Conservation (phyloP, 2,797 vertebrate genomes). For the Mycteria americana region DNA sequence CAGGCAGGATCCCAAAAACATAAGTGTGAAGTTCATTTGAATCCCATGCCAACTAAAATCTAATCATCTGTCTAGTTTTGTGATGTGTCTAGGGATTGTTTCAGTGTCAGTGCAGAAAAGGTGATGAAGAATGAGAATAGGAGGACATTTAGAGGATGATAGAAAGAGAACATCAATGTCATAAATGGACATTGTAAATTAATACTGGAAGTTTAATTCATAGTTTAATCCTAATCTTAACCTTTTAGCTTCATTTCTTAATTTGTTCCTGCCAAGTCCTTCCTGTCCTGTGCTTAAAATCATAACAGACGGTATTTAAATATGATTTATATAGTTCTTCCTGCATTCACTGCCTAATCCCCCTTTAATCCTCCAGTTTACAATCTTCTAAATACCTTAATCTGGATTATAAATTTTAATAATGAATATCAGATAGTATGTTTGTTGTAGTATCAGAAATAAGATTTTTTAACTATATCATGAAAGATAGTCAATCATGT, state of each 20-base stretch:
- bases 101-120: background rate
- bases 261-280: background rate
- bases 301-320: background rate
- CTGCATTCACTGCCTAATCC: background rate
- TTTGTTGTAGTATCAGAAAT: background rate
- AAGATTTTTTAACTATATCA: background rate
- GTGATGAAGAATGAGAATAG: background rate
- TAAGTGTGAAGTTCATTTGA: constrained; percentile 38
- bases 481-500: background rate
- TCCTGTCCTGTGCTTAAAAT: background rate
- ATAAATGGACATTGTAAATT: background rate
- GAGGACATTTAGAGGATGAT: background rate
- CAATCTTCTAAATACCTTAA: constrained; percentile 16
- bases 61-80: constrained; percentile 48
- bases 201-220: background rate
- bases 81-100: constrained; percentile 41
- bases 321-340: background rate
- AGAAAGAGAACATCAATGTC: background rate
- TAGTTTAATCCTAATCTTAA: constrained; percentile 5
- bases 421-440: background rate
- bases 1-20: constrained; percentile 46
- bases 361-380: background rate
- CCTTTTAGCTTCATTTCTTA: background rate
- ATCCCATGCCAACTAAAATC: constrained; percentile 38
- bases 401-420: constrained; percentile 17